Evolutionary conservation across 64 coral and sea anemone species (phyloP), one percentile per base, ranked within the genome.

Genomic region (Acropora yongei): DNA sequence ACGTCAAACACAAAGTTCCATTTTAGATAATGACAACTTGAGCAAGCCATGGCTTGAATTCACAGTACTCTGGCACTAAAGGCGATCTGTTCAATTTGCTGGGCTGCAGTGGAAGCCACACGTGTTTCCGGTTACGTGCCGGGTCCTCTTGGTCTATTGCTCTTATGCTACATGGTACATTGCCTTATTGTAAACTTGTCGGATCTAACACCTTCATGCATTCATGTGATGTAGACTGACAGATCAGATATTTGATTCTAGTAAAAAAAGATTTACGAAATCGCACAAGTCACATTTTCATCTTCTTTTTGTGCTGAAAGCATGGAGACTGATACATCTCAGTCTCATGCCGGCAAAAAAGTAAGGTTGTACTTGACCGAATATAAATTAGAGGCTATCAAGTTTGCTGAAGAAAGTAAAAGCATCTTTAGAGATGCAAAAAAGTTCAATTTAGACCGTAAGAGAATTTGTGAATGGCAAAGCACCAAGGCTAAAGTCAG

Each of bases 1-100:
- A 91, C 79, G 83, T 91, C 39, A 88, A 88, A 88, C 74, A 88
- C 87, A 88, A 88, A 88, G 87, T 88, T 88, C 49, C 87, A 88
- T 63, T 88, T 88, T 47, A 78, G 72, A 63, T 88, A 77, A 63
- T 78, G 48, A 78, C 44, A 78, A 45, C 72, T 88, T 88, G 48
- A 75, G 41, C 47, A 45, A 76, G 87, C 87, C 87, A 88, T 86
- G 82, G 82, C 82, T 86, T 67, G 6, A 61, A 61, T 69, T 68
- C 18, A 69, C 82, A 86, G 16, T 61, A 12, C 57, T 61, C 57
- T 61, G 71, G 5, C 65, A 87, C 40, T 75, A 55, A 87, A 87
- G 10, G 68, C 74, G 68, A 76, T 68, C 47, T 88, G 86, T 88
- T 77, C 16, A 44, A n/a, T 71, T 14, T 76, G 87, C 42, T 88